Percentiles rank a stretch among this genome's conserved stretches.
phyloP scores from a whole-genome alignment of 2,888 invertebrate genomes.

The Drosophila formosana region DNA sequence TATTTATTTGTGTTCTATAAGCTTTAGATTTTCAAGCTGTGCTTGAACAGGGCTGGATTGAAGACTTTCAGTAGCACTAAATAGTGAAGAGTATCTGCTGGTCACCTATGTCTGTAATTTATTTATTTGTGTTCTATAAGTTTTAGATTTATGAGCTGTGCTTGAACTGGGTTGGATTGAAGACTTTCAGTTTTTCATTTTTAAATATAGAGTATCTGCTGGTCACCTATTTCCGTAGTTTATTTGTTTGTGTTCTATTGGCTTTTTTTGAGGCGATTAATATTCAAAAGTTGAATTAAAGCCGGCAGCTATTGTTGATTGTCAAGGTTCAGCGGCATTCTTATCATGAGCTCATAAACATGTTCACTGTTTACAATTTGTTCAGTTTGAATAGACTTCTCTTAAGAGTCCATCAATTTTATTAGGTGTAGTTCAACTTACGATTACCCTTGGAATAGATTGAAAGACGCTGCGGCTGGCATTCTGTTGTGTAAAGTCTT shows the following conservation, averaged over 20 bases:
- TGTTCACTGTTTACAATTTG: slow-evolving; percentile 28
- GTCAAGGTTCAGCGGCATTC: slow-evolving; percentile 27
- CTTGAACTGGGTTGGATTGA: too few relatives aligned
- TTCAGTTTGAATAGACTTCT: slow-evolving; percentile 2
- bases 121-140: too few relatives aligned
- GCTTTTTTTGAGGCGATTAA: slow-evolving; percentile 6
- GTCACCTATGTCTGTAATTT: too few relatives aligned
- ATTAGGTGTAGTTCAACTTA: slow-evolving; percentile 6
- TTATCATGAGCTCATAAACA: slow-evolving; percentile 14
- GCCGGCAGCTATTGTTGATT: slow-evolving; percentile 12
- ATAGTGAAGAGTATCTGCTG: too few relatives aligned
- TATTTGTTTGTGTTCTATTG: not conserved
- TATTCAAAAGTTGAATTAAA: slow-evolving; percentile 6
- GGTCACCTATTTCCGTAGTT: not conserved
- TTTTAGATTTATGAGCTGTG: too few relatives aligned
- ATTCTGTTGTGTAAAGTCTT: slow-evolving; percentile 26
- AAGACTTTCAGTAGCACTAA: too few relatives aligned
- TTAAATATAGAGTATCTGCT: too few relatives aligned
- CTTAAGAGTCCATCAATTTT: slow-evolving; percentile 19
- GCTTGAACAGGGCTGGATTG: too few relatives aligned
- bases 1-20: too few relatives aligned
- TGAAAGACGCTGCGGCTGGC: slow-evolving; percentile 8
- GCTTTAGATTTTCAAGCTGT: too few relatives aligned
- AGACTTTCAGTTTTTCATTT: too few relatives aligned
- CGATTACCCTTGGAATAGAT: slow-evolving; percentile 13